These are phyloP conservation scores for Spongilla lacustris DNA, from an alignment of 37 sponge, comb jelly and placozoan genomes.

Conservation along the genomic window DNA sequence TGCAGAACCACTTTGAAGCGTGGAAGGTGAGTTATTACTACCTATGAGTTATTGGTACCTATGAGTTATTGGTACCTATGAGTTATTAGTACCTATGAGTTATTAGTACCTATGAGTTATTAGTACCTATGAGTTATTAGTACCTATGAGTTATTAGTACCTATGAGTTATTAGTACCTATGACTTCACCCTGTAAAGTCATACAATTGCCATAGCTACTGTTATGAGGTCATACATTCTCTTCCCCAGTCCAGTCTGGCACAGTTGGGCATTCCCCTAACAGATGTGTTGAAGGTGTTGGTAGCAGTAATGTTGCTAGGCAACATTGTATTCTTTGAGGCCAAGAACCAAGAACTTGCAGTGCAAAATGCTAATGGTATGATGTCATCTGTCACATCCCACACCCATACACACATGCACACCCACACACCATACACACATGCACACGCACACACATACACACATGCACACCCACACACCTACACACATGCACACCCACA, in stretches of 20 bases:
- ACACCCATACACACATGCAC: conserved; percentile 5
- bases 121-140: no score
- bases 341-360: conserved; percentile 72
- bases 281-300: conserved; percentile 83
- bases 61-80: no score
- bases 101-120: no score
- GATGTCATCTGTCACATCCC: not conserved
- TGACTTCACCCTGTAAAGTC: no score
- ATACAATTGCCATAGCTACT: no score
- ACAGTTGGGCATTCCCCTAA: conserved; percentile 84
- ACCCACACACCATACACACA: not conserved
- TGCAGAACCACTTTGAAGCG: conserved; percentile 70
- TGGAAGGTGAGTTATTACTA: conserved; percentile 75
- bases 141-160: no score
- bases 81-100: no score
- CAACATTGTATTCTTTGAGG: conserved; percentile 82
- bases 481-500: not conserved
- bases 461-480: not conserved
- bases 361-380: conserved; percentile 70
- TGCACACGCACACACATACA: not conserved
- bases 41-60: no score
- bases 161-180: no score
- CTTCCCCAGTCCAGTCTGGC: conserved; percentile 74
- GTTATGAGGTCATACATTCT: not conserved
- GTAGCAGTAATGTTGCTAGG: conserved; percentile 81